These are phyloP conservation scores for Tetrapedia diversipes DNA, from an alignment of 2,888 invertebrate genomes.

Conservation along the genomic window DNA sequence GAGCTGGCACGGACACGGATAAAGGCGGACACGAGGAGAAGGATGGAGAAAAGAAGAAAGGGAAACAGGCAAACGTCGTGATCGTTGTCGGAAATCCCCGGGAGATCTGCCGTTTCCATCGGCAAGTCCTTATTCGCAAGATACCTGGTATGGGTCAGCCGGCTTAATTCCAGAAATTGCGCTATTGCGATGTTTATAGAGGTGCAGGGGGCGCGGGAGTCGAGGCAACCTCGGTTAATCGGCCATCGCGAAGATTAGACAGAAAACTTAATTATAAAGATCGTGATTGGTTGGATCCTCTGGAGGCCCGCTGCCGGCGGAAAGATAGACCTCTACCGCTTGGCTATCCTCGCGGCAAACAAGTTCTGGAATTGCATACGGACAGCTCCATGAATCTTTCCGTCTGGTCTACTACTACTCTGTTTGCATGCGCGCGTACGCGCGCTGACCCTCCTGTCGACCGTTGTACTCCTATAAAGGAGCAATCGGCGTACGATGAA, in stretches of 20 bases:
- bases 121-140: constrained; percentile 43
- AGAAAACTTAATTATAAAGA: constrained; percentile 81
- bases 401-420: neutral
- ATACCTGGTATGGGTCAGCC: constrained; percentile 34
- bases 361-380: constrained; percentile 55
- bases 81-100: constrained; percentile 67
- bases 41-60: constrained; percentile 5
- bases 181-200: constrained; percentile 73
- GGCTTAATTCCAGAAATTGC: constrained; percentile 72
- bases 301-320: constrained; percentile 66
- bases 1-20: constrained; percentile 2
- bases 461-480: neutral
- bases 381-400: constrained; percentile 39
- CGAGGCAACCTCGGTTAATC: constrained; percentile 72
- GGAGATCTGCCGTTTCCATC: constrained; percentile 61
- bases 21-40: constrained; percentile 20
- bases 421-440: neutral
- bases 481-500: neutral
- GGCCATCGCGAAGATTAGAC: constrained; percentile 79
- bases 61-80: constrained; percentile 47
- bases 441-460: too few species aligned
- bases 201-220: constrained; percentile 48
- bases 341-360: constrained; percentile 50
- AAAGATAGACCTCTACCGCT: constrained; percentile 45
- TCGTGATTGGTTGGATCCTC: constrained; percentile 79